Percentiles rank a stretch among this genome's conserved stretches.
Conservation (phyloP, 2,888 invertebrate genomes). For the Zelleria hepariella region DNA sequence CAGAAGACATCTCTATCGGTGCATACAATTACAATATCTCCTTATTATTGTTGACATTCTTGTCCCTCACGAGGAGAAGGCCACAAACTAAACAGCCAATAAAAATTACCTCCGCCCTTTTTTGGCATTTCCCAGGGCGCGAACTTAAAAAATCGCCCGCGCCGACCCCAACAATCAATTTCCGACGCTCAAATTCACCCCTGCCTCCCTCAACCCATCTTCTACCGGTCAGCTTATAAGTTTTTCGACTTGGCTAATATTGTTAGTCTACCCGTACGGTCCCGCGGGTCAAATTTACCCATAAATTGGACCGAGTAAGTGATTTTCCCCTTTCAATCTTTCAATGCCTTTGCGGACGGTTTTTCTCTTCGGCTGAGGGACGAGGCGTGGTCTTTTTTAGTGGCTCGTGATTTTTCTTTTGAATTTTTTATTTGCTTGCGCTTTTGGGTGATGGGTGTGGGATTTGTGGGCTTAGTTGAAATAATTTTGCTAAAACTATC, state of each 20-base stretch:
- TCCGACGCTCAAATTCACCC: conserved; percentile 11
- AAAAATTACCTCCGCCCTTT: background rate
- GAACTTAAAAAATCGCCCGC: conserved; percentile 2
- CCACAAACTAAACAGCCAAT: background rate
- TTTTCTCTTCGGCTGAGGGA: conserved; percentile 35
- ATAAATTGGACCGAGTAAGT: conserved; percentile 66
- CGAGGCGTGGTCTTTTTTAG: background rate
- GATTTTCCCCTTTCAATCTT: conserved; percentile 69
- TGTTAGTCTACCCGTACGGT: conserved; percentile 65
- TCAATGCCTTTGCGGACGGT: conserved; percentile 51
- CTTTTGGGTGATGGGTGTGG: background rate
- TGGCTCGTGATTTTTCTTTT: conserved; percentile 3
- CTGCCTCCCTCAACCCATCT: conserved; percentile 4
- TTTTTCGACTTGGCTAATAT: conserved; percentile 54
- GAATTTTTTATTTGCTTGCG: conserved; percentile 1
- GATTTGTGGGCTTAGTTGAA: background rate
- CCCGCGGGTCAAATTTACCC: conserved; percentile 63
- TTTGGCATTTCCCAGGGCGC: background rate
- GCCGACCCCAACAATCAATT: conserved; percentile 15
- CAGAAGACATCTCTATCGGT: too few relatives aligned
- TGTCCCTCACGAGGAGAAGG: too few relatives aligned
- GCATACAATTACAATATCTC: too few relatives aligned
- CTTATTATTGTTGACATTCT: too few relatives aligned
- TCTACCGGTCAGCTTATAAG: conserved; percentile 38
- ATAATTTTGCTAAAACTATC: background rate